These are phyloP conservation scores for Hiodon tergisus DNA, from an alignment of 2,113 vertebrate species.

Conservation along the genomic window DNA sequence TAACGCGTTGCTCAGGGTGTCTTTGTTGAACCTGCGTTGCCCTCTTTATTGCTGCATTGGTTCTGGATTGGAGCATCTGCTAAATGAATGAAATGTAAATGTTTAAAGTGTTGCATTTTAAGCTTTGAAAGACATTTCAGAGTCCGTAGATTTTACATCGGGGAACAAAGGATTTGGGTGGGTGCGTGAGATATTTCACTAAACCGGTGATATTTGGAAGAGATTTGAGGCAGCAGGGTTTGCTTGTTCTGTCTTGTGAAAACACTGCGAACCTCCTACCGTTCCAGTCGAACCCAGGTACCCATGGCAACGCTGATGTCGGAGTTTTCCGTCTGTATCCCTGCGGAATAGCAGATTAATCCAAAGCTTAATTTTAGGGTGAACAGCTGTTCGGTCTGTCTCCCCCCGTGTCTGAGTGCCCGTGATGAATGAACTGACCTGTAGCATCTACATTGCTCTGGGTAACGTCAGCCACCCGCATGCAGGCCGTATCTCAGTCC, in stretches of 20 bases:
- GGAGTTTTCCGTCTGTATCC: background rate
- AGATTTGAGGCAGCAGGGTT: background rate
- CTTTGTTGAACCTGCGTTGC: too few species aligned
- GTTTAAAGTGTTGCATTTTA: too few species aligned
- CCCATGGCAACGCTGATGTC: conserved; percentile 1
- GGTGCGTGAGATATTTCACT: too few species aligned
- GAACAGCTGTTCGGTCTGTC: background rate
- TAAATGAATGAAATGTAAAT: too few species aligned
- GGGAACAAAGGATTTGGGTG: too few species aligned
- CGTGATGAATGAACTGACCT: background rate
- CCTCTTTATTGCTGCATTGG: too few species aligned
- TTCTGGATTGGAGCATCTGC: too few species aligned
- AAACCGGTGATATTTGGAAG: background rate
- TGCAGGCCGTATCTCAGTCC: background rate
- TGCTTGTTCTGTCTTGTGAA: background rate
- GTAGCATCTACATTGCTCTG: too few species aligned
- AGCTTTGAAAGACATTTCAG: too few species aligned
- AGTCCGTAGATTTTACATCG: too few species aligned
- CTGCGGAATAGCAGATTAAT: background rate
- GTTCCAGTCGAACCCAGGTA: background rate
- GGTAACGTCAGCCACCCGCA: background rate
- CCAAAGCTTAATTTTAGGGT: background rate
- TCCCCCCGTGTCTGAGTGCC: too few species aligned
- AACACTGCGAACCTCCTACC: background rate
- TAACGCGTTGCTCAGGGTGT: too few species aligned